Evolutionary conservation across 2,113 vertebrate species (phyloP).

Genomic region (Xyliphius kryptos): DNA sequence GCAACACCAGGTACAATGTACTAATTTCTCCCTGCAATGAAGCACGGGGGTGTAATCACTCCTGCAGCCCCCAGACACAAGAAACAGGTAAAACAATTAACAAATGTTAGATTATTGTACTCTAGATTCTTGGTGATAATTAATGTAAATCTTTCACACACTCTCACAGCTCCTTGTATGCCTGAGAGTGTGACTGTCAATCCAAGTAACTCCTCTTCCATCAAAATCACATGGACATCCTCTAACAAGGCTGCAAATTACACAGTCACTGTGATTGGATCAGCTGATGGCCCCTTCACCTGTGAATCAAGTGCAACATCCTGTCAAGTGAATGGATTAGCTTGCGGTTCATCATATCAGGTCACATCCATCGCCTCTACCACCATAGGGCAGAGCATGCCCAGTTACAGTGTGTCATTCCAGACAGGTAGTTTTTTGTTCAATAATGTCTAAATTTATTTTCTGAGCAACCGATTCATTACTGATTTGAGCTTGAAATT

Average conservation of each 20-base stretch:
- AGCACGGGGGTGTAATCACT: slow-evolving; percentile 66
- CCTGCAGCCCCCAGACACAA: slow-evolving; percentile 58
- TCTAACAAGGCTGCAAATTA: slow-evolving; percentile 67
- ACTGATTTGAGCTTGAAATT: no score
- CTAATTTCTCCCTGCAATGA: slow-evolving; percentile 76
- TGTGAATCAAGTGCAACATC: slow-evolving; percentile 64
- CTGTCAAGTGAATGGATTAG: slow-evolving; percentile 67
- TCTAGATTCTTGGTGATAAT: no score
- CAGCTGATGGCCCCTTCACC: slow-evolving; percentile 4
- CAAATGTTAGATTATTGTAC: not conserved
- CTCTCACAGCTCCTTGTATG: slow-evolving; percentile 70
- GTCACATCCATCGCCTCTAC: slow-evolving; percentile 68
- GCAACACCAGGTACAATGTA: slow-evolving; percentile 71
- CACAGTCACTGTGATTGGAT: slow-evolving; percentile 56
- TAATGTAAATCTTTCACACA: not conserved
- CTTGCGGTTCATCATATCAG: slow-evolving; percentile 76
- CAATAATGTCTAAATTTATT: no score
- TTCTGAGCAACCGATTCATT: no score
- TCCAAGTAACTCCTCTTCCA: slow-evolving; percentile 49
- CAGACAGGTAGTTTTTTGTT: no score
- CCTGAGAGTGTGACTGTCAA: slow-evolving; percentile 68
- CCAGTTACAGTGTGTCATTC: slow-evolving; percentile 74
- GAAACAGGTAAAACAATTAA: slow-evolving; percentile 70
- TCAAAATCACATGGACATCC: slow-evolving; percentile 68
- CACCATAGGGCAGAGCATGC: slow-evolving; percentile 70